These are phyloP conservation scores for Euwallacea fornicatus DNA, from an alignment of 1,140 invertebrate species.

Conservation along the genomic window DNA sequence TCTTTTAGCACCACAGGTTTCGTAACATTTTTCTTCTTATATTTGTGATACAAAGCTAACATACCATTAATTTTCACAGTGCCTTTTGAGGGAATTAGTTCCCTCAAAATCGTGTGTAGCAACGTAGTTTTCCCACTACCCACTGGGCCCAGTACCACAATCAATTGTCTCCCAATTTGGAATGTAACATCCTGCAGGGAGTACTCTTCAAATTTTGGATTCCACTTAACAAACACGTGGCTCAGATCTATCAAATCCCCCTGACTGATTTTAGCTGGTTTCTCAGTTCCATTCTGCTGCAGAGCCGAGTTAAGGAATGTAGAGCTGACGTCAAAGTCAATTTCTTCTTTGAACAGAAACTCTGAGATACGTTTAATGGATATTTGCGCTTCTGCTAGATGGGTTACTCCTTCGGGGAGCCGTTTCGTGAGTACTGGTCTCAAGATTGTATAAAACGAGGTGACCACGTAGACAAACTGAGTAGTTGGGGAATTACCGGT, in stretches of 20 bases:
- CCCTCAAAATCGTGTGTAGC: constrained; percentile 77
- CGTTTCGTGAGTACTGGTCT: constrained; percentile 71
- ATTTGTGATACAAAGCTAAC: background rate
- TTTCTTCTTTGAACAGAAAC: constrained; percentile 53
- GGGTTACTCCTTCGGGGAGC: constrained; percentile 64
- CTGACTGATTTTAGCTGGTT: background rate
- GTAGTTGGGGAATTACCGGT: constrained; percentile 68
- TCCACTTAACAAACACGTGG: constrained; percentile 64
- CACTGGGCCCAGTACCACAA: constrained; percentile 71
- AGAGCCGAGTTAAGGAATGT: background rate
- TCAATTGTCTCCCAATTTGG: constrained; percentile 58
- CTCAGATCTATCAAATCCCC: constrained; percentile 48
- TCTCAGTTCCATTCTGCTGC: background rate
- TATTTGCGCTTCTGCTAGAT: constrained; percentile 66
- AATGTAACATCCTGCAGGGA: constrained; percentile 61
- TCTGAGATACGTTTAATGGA: constrained; percentile 68
- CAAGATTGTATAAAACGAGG: constrained; percentile 72
- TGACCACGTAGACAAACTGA: constrained; percentile 72
- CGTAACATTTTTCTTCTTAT: too few species aligned
- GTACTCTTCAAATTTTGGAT: constrained; percentile 53
- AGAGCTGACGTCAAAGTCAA: constrained; percentile 12
- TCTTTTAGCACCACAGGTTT: too few species aligned
- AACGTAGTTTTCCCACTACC: constrained; percentile 79
- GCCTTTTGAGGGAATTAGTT: constrained; percentile 65
- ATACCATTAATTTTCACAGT: constrained; percentile 51